Conservation (phyloP, 2,113 vertebrate genomes). For the Ia io region DNA sequence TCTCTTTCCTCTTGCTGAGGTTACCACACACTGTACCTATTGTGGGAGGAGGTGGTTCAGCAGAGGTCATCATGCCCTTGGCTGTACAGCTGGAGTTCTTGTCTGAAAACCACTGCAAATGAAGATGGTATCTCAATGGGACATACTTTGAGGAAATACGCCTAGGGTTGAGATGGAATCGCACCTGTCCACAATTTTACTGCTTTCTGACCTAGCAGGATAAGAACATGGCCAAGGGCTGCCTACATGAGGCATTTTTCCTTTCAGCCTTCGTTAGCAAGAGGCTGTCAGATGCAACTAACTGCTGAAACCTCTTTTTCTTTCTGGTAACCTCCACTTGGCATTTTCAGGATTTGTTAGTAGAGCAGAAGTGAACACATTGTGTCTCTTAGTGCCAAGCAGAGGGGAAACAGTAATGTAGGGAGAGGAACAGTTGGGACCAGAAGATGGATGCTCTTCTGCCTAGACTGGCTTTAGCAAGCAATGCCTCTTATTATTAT, state of each 20-base stretch:
- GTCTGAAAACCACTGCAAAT: constrained; percentile 32
- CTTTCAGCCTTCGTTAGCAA: background rate
- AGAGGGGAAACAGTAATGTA: background rate
- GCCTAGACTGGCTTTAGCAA: background rate
- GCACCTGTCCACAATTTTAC: background rate
- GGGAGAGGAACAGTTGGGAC: background rate
- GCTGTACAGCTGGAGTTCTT: background rate
- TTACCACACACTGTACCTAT: background rate
- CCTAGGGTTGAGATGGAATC: background rate
- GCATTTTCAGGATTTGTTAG: constrained; percentile 24
- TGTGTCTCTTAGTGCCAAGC: background rate
- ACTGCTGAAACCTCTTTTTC: background rate
- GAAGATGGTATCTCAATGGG: background rate
- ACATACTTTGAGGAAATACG: background rate
- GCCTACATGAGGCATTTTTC: background rate
- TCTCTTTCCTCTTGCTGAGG: constrained; percentile 13
- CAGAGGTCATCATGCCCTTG: background rate
- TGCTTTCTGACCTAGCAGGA: background rate
- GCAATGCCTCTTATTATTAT: background rate
- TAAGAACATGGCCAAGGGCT: background rate
- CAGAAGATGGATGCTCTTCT: background rate
- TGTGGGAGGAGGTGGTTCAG: background rate
- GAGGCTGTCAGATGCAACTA: background rate
- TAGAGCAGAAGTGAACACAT: background rate
- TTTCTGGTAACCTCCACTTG: constrained; percentile 5